These are phyloP conservation scores for Acleris cristana DNA, from an alignment of 2,888 invertebrate genomes.

Conservation along the genomic window DNA sequence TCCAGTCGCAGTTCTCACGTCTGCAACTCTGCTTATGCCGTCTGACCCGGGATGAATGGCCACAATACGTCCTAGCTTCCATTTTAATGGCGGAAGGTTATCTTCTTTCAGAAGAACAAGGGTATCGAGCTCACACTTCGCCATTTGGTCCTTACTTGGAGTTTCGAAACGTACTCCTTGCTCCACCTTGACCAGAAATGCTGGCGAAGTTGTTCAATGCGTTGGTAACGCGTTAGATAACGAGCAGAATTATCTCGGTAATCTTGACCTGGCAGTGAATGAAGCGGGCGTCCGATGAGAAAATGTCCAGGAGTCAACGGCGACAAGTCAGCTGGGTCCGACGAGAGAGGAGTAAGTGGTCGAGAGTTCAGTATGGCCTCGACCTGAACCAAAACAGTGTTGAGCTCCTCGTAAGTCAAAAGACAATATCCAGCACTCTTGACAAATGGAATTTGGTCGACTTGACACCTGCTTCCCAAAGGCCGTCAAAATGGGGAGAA, in stretches of 20 bases:
- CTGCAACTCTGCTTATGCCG: slow-evolving; percentile 1
- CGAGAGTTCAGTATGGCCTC: slow-evolving; percentile 42
- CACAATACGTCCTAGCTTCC: slow-evolving; percentile 14
- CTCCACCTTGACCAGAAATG: slow-evolving; percentile 16
- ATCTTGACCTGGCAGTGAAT: neutral
- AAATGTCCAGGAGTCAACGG: slow-evolving; percentile 42
- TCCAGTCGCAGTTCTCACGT: neutral
- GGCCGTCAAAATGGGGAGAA: slow-evolving; percentile 34
- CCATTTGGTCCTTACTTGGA: slow-evolving; percentile 22
- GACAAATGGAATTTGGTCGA: slow-evolving; percentile 30
- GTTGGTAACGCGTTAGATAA: slow-evolving; percentile 4
- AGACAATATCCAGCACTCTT: slow-evolving; percentile 40
- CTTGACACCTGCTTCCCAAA: too few relatives aligned
- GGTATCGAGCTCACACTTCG: neutral
- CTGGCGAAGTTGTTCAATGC: slow-evolving; percentile 24
- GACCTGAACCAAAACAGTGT: slow-evolving; percentile 38
- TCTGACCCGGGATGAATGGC: neutral
- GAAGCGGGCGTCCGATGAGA: slow-evolving; percentile 17
- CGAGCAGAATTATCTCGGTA: neutral
- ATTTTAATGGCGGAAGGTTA: slow-evolving; percentile 18
- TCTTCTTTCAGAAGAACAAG: slow-evolving; percentile 6
- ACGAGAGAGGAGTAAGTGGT: slow-evolving; percentile 38
- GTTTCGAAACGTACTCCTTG: slow-evolving; percentile 2
- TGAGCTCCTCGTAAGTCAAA: slow-evolving; percentile 40
- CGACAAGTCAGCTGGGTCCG: slow-evolving; percentile 12